phyloP scores from a whole-genome alignment of 2,888 invertebrate species.

The Biston stratarius region DNA sequence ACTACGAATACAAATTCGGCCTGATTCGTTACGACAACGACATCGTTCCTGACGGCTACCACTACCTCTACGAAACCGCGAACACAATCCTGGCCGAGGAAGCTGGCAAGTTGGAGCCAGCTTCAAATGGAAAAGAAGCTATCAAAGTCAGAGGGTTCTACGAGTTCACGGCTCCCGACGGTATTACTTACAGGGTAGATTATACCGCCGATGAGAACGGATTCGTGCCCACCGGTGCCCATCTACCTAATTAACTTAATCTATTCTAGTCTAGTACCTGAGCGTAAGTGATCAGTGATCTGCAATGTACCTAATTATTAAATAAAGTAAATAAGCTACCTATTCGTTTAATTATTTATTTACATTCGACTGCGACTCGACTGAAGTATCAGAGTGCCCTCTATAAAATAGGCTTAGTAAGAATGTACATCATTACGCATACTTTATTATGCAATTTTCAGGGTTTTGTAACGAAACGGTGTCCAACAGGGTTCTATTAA shows the following conservation, averaged over 20 bases:
- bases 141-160: slow-evolving; percentile 76
- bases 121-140: slow-evolving; percentile 64
- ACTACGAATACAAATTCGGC: slow-evolving; percentile 75
- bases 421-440: too few relatives aligned
- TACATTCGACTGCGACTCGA: not conserved
- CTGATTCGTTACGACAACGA: slow-evolving; percentile 78
- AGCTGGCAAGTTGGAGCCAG: slow-evolving; percentile 70
- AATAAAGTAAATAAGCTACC: slow-evolving; percentile 44
- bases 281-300: slow-evolving; percentile 32
- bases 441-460: too few relatives aligned
- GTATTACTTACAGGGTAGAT: slow-evolving; percentile 79
- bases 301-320: slow-evolving; percentile 39
- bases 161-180: slow-evolving; percentile 77
- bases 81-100: slow-evolving; percentile 82
- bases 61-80: slow-evolving; percentile 81
- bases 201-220: slow-evolving; percentile 82
- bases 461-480: too few relatives aligned
- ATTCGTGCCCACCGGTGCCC: slow-evolving; percentile 70
- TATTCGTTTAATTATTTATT: slow-evolving; percentile 33
- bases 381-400: too few relatives aligned
- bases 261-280: slow-evolving; percentile 52
- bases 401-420: too few relatives aligned
- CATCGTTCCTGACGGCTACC: slow-evolving; percentile 72
- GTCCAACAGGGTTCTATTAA: too few relatives aligned
- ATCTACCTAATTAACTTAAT: slow-evolving; percentile 59